Percentiles rank a stretch among this genome's conserved stretches.
Conservation (phyloP, 2,888 invertebrate genomes). For the Tetheella fluctuosa region DNA sequence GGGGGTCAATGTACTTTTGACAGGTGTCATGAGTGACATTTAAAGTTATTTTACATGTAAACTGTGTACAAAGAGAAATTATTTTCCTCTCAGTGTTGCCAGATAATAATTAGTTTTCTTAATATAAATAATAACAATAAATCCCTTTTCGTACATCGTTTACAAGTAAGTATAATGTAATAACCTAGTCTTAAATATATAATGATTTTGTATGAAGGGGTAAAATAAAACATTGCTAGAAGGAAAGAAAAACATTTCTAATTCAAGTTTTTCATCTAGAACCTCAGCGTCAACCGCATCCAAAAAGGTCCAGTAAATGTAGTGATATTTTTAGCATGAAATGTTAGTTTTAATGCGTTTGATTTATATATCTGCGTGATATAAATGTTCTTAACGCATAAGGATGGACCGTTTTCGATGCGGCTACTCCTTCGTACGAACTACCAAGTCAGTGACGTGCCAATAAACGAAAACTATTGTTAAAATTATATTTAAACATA, state of each 20-base stretch:
- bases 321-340: conserved; percentile 16
- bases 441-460: conserved; percentile 72
- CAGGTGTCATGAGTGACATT: conserved; percentile 40
- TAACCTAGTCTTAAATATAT: conserved; percentile 40
- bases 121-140: neutral
- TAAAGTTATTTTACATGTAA: conserved; percentile 20
- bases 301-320: conserved; percentile 15
- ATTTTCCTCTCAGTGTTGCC: neutral
- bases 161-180: conserved; percentile 31
- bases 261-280: neutral
- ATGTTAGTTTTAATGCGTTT: conserved; percentile 52
- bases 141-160: conserved; percentile 19
- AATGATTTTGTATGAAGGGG: conserved; percentile 31
- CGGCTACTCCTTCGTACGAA: conserved; percentile 51
- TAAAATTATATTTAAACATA: conserved; percentile 53
- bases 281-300: conserved; percentile 11
- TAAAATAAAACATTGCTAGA: conserved; percentile 13
- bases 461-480: conserved; percentile 74
- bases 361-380: conserved; percentile 73
- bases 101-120: neutral
- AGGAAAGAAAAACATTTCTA: neutral
- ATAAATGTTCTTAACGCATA: conserved; percentile 68
- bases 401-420: conserved; percentile 27
- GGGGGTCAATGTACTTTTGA: conserved; percentile 48
- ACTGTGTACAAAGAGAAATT: neutral